Base-by-base conservation (phyloP, 2,888 invertebrate species). In the Scaptomyza reducta region DNA sequence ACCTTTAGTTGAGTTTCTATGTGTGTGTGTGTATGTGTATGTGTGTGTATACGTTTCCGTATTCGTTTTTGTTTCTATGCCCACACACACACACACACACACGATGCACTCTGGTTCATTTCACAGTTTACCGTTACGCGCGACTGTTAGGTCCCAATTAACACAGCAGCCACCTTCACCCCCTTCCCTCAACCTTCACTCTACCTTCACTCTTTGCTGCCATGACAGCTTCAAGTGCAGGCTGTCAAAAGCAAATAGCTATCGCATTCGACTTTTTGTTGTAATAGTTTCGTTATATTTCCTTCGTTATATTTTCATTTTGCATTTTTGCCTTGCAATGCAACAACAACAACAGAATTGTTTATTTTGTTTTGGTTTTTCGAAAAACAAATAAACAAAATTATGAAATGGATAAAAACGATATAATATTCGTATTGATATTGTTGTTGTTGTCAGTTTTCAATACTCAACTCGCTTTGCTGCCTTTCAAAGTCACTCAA, bases 251-350 rank as follows among this genome's bases (percentile, higher is more conserved):
- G 66, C 40, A 51, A 73, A 77, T 72, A 60, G 66, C 16, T 44
- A 72, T 77, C 65, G 38, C 56, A 74, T 68, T 56, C 62, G 51
- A 27, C n/a, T n/a, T 50, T 57, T 45, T 56, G 46, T n/a, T n/a
- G n/a, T n/a, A 49, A 50, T 63, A 41, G 35, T 44, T 47, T 51
- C 46, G 29, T 22, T 29, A 50, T 57, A 42, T 41, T 1, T 14
- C 50, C 57, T 22, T 33, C 22, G 29, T 50, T 57, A 42, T 41
- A 2, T 14, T 56, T 57, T 22, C 38, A 16, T 38, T 74, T 63
- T 47, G 72, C 73, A 76, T 71, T 69, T 86, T 85, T 31, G 65
- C 79, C 55, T 65, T 78, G 31, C 61, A 69, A 61, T 76, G 49
- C 44, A 59, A 7, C 6, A 6, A 64, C 65, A 75, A 70, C 45